Evolutionary conservation across 2,113 vertebrate genomes (phyloP), one percentile per base, ranked within the genome.

Genomic region (Prunella fulvescens): DNA sequence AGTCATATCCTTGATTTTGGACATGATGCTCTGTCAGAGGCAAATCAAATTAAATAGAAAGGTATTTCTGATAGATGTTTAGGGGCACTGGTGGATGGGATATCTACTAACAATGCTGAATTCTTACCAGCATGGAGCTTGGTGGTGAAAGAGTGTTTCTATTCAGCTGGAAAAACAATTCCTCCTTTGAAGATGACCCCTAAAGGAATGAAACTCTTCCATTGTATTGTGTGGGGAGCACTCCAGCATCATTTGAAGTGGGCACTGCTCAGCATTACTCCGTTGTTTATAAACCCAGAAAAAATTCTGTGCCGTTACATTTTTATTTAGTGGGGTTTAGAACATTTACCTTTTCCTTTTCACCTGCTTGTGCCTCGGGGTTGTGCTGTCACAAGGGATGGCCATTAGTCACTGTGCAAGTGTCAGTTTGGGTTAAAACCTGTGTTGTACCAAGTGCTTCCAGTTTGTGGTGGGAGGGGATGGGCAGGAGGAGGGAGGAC

Each of bases 221-320:
- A 12, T 64, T 86, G 72, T 88, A 1, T 71, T 78, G 14, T 81
- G 54, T 92, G 67, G 47, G 81, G 67, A 94, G 56, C 82, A 44
- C 72, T 66, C 58, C 85, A 86, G 82, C 65, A 65, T 94, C 64
- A 76, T 86, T 86, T 93, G 88, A 79, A 94, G 88, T 86, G 92
- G 61, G 26, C 82, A 56, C 48, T 94, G 85, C 31, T 78, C 61
- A 42, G 40, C 15, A 2, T 57, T 78, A 60, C 24, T 77, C 80
- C 14, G 10, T 37, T 64, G 23, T 58, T 93, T 92, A 78, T 79
- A 88, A 90, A 94, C 22, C 19, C 37, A 48, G 64, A 19, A 81
- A 37, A 45, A 23, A 24, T 2, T 37, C 76, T 66, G 28, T 4
- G 0, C 37, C 33, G 11, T 70, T 90, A 29, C 3, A 6, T 40